Conservation (phyloP, 2,113 vertebrate species). For the Limnothrissa miodon region DNA sequence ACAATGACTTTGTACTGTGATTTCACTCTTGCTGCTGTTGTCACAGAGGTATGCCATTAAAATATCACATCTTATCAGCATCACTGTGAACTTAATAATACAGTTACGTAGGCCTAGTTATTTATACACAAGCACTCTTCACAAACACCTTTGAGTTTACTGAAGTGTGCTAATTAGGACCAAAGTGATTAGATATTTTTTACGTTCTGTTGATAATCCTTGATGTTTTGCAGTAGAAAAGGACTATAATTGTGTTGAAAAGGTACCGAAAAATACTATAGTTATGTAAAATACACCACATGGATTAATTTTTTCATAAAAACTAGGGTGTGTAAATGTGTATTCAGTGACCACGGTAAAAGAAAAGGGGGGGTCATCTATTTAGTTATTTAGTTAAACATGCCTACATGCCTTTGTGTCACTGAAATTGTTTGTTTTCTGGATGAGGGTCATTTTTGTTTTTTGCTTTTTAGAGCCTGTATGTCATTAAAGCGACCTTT, state of each 20-base stretch:
- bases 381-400: no score
- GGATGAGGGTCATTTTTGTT: no score
- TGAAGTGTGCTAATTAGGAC: not conserved
- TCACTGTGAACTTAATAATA: not conserved
- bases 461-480: no score
- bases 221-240: not conserved
- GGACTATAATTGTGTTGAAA: not conserved
- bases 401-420: no score
- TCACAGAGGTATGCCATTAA: not conserved
- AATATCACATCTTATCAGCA: not conserved
- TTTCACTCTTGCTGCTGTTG: not conserved
- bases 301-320: not conserved
- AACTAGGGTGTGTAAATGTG: no score
- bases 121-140: not conserved
- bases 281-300: not conserved
- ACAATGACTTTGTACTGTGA: not conserved
- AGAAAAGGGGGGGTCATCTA: no score
- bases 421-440: no score
- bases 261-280: not conserved
- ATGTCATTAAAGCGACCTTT: no score
- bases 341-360: no score
- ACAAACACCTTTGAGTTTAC: not conserved
- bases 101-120: not conserved
- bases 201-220: not conserved
- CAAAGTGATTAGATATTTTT: not conserved